Evolutionary conservation across 2,888 invertebrate genomes (phyloP), one percentile per base, ranked within the genome.

Genomic region (Sinopyrophorus schimmeli): DNA sequence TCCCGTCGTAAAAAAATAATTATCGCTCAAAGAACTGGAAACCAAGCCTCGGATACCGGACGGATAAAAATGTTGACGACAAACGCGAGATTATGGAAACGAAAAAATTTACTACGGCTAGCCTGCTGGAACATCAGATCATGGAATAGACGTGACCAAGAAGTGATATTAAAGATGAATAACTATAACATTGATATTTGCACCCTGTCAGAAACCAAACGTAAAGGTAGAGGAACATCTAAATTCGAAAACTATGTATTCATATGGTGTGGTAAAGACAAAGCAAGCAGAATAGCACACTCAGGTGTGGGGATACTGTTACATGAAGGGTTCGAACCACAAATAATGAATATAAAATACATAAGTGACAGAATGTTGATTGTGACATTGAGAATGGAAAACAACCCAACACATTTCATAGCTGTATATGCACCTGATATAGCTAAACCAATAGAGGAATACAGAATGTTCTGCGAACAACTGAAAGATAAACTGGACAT

Each of bases 111-210:
- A 7, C 9, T 24, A 24, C 24, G 24, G 9, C n/a, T n/a, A n/a
- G n/a, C n/a, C n/a, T 24, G 24, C 24, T 24, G 24, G 24, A 24
- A 24, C 9, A 24, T 24, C 24, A 24, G 24, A 24, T 24, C 24
- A 10, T 24, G 24, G 24, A 24, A 24, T 24, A 7, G 24, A 24
- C n/a, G n/a, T 9, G 24, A 24, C 24, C n/a, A 24, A 24, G n/a
- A 24, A 24, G 24, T 24, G 9, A 24, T 24, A 24, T 7, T 24
- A 5, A n/a, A n/a, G 5, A 24, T 24, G 24, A 24, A 24, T 7
- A 24, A 24, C 24, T 10, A 24, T 10, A 24, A 24, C 3, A 24
- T 24, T 10, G 24, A 24, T 24, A 7, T 24, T 3, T 24, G 24
- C n/a, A n/a, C n/a, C n/a, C n/a, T n/a, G n/a, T n/a, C n/a, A n/a